Evolutionary conservation across 2,888 invertebrate genomes (phyloP), one percentile per base, ranked within the genome.

Genomic region (Gnatocerus cornutus): DNA sequence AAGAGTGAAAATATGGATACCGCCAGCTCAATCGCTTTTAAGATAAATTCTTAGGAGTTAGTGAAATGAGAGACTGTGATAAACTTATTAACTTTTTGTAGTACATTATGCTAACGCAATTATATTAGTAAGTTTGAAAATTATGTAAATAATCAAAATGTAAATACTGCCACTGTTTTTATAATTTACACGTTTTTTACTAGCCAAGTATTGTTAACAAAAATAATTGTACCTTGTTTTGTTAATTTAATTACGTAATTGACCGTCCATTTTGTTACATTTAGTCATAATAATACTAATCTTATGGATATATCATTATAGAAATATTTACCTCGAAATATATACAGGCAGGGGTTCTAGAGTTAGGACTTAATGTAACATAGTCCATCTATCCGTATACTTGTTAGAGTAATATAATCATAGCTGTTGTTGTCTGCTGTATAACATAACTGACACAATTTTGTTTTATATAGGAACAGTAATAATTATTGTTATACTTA

Each of bases 61-160:
- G 50, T 53, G 55, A 65, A 59, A 29, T 10, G 59, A 66, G 61
- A 67, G 71, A 74, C 72, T 74, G 74, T 77, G 76, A 76, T 76
- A 76, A 71, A 71, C 68, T 59, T 64, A 58, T 66, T 65, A 63
- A 68, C 43, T 55, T 71, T 69, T 72, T 53, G 56, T 69, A 69
- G 62, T 41, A n/a, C 61, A 30, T 66, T 66, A 53, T 71, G 48
- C 59, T 61, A 29, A 58, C 59, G 80, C 80, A 78, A 75, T 74
- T 77, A 77, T 78, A 75, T 66, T 80, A 79, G 80, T 81, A 79
- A 81, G 80, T 81, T 81, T 79, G 78, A 69, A 61, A 64, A 69
- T 67, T 68, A 62, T 76, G 74, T 76, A 77, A 62, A 77, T 75
- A 75, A 41, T 52, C n/a, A 67, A 45, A 33, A 30, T 67, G 33